A percentile compares a stretch with the other conserved stretches of the same genome.
These are phyloP conservation scores for Amblyornis subalaris DNA, from an alignment of 2,113 vertebrate species.

Conservation along the genomic window DNA sequence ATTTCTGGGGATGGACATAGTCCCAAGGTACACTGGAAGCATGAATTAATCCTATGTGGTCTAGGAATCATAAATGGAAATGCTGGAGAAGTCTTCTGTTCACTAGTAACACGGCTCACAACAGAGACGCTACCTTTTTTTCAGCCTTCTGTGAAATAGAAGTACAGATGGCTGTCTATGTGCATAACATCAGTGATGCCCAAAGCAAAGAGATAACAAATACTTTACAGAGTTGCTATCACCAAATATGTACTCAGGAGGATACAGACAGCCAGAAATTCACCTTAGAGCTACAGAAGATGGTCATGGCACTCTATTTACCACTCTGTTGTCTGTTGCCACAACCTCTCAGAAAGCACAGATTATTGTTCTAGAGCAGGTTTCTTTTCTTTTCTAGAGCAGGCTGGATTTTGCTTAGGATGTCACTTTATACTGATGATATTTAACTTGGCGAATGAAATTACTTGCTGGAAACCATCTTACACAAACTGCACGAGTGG, in stretches of 20 bases:
- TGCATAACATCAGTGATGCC: background rate
- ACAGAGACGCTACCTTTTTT: background rate
- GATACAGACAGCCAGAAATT: background rate
- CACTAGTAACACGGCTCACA: background rate
- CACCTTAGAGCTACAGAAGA: background rate
- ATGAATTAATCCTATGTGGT: background rate
- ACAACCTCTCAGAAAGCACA: background rate
- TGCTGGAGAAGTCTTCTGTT: background rate
- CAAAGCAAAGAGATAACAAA: background rate
- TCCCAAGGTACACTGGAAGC: background rate
- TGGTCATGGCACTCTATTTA: background rate
- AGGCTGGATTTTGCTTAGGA: background rate
- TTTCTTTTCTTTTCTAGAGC: background rate
- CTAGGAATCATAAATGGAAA: background rate
- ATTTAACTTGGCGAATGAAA: background rate
- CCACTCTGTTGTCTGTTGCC: background rate
- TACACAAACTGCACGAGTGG: background rate
- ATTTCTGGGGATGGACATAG: background rate
- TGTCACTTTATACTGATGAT: background rate
- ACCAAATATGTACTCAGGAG: background rate
- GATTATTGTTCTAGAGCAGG: background rate
- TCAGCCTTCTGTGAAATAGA: background rate
- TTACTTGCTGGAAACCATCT: background rate
- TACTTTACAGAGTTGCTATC: constrained; percentile 20
- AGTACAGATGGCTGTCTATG: constrained; percentile 2